A percentile compares a stretch with the other conserved stretches of the same genome.
These are phyloP conservation scores for Telenomus remus DNA, from an alignment of 1,140 invertebrate species.

Conservation along the genomic window DNA sequence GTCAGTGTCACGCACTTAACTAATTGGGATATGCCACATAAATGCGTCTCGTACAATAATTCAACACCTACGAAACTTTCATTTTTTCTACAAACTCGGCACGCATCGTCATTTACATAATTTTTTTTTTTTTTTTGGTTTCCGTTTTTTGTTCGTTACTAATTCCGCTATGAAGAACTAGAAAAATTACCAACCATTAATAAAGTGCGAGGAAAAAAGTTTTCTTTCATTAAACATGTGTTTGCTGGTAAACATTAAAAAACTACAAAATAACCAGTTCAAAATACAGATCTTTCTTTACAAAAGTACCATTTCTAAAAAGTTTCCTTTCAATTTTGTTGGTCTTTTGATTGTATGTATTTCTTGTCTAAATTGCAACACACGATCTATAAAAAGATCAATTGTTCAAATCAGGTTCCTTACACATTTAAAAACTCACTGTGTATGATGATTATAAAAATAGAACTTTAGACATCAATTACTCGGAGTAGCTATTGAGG, in stretches of 20 bases:
- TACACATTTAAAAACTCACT: background rate
- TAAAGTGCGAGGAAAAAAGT: conserved; percentile 6
- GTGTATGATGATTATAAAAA: conserved; percentile 24
- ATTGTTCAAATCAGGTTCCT: background rate
- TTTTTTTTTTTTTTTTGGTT: conserved; percentile 1
- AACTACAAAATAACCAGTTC: background rate
- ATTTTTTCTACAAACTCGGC: conserved; percentile 11
- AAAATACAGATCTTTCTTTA: background rate
- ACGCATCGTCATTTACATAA: conserved; percentile 22
- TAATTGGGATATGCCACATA: conserved; percentile 12
- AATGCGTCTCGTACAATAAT: conserved; percentile 1
- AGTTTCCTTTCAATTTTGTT: no score
- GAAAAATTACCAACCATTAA: conserved; percentile 12
- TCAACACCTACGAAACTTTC: background rate
- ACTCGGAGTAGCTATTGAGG: background rate
- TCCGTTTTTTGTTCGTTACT: background rate
- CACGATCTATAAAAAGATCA: no score
- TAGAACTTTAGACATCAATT: conserved; percentile 26
- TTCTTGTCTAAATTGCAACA: no score
- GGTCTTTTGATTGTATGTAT: no score
- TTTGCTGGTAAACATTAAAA: background rate
- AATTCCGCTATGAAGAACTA: conserved; percentile 12
- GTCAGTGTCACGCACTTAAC: conserved; percentile 22
- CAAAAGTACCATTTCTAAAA: no score
- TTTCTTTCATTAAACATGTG: no score